A percentile compares a stretch with the other conserved stretches of the same genome.
phyloP scores from a whole-genome alignment of 1,140 invertebrate genomes.

The Drosophila carrolli region DNA sequence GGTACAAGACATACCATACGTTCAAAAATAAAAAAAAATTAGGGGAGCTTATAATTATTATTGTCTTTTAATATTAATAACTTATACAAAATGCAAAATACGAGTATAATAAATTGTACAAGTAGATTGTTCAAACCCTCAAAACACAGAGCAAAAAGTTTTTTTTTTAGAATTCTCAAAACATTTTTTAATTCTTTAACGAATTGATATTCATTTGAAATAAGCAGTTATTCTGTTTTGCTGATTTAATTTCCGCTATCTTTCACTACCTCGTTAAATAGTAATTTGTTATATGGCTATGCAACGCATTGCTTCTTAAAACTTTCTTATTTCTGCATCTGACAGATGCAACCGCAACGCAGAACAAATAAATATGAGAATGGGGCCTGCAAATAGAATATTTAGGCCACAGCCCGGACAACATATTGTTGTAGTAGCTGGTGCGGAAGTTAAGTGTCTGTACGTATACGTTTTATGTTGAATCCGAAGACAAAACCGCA shows the following conservation, averaged over 20 bases:
- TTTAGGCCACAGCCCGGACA: constrained; percentile 44
- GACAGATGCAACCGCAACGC: constrained; percentile 34
- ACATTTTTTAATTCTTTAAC: too few species aligned
- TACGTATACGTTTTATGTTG: constrained; percentile 19
- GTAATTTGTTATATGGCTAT: neutral
- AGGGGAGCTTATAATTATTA: too few species aligned
- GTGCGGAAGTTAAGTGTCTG: constrained; percentile 39
- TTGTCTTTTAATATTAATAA: too few species aligned
- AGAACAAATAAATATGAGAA: constrained; percentile 53
- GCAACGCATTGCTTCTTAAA: constrained; percentile 1
- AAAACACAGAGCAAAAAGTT: too few species aligned
- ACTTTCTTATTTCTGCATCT: constrained; percentile 25
- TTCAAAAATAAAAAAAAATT: neutral
- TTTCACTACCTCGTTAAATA: constrained; percentile 5
- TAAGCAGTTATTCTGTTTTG: neutral
- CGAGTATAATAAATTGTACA: too few species aligned
- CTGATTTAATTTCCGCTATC: neutral
- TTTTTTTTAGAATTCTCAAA: too few species aligned
- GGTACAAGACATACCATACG: neutral
- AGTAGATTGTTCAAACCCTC: too few species aligned
- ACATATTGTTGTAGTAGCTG: constrained; percentile 27
- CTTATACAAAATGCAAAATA: too few species aligned
- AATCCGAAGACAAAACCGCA: constrained; percentile 32
- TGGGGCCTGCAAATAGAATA: constrained; percentile 50
- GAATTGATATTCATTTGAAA: too few species aligned